Conservation (phyloP, 2,113 vertebrate genomes). For the Microtus montanus region DNA sequence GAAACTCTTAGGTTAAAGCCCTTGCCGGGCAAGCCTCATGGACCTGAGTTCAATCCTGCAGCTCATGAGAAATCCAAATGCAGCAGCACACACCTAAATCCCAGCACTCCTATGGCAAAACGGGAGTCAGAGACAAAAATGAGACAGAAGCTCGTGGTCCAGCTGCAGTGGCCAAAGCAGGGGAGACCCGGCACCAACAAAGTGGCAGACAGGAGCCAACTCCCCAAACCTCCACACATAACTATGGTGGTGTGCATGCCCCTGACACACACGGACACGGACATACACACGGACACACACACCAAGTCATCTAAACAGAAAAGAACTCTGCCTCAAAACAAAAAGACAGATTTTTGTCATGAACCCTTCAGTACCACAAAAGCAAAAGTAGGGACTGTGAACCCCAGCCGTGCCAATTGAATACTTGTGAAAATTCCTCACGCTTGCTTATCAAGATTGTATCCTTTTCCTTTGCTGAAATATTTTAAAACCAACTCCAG, state of each 20-base stretch:
- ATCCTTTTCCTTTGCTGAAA: neutral
- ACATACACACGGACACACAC: neutral
- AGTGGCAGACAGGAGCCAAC: neutral
- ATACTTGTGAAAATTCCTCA: neutral
- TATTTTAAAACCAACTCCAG: neutral
- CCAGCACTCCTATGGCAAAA: too few relatives aligned
- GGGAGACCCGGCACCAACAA: neutral
- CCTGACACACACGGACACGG: neutral
- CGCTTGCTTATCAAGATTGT: neutral
- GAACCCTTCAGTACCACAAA: neutral
- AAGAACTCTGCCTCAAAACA: neutral
- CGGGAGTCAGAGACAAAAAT: neutral
- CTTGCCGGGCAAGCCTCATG: neutral
- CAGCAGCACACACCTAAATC: neutral
- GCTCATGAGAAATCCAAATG: neutral
- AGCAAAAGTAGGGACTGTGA: neutral
- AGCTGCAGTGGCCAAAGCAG: neutral
- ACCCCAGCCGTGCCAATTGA: neutral
- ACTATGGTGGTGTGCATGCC: neutral
- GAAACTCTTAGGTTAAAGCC: neutral
- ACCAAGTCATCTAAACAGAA: neutral
- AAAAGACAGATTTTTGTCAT: neutral
- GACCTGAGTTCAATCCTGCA: neutral
- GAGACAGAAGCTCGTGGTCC: neutral
- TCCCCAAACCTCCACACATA: neutral